These are phyloP conservation scores for Lethenteron camtschaticum DNA, from an alignment of 2,113 vertebrate species.

Conservation along the genomic window DNA sequence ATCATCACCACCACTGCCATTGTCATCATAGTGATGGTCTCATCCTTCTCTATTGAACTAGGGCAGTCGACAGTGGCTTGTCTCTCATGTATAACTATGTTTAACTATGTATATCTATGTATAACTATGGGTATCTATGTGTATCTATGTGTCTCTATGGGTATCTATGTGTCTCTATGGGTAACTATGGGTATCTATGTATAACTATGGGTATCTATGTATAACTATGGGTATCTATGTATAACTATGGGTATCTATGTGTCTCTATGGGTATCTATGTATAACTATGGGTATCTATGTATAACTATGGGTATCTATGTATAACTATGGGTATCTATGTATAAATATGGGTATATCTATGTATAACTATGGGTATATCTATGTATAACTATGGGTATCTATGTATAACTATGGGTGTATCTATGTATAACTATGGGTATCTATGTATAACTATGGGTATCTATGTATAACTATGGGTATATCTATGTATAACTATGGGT, in stretches of 20 bases:
- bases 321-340: no score
- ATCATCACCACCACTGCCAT: not conserved
- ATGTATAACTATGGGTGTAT: not conserved
- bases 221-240: no score
- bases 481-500: not conserved
- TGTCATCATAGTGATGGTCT: not conserved
- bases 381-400: not conserved
- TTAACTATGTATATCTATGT: not conserved
- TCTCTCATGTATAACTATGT: not conserved
- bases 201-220: not conserved
- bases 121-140: not conserved
- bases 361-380: no score
- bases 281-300: no score
- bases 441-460: not conserved
- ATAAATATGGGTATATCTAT: not conserved
- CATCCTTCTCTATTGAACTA: not conserved
- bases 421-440: no score
- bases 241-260: no score
- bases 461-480: not conserved
- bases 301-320: not conserved
- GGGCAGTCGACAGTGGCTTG: not conserved
- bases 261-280: no score
- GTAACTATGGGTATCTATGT: not conserved
- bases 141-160: not conserved
- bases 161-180: not conserved